Conservation (phyloP, 2,797 vertebrate species). For the Manis crassicaudata region DNA sequence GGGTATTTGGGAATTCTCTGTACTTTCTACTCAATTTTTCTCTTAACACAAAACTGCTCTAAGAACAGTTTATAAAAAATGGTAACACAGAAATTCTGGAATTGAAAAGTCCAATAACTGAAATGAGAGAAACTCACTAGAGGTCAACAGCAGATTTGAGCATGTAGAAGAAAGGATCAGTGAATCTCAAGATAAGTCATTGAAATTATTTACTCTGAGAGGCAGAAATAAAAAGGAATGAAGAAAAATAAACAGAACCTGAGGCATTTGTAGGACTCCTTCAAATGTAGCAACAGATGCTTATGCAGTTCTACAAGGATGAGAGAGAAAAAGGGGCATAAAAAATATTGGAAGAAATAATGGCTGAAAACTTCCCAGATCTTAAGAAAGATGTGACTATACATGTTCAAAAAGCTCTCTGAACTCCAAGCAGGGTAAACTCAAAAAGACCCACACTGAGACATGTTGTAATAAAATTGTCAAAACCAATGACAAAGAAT, state of each 20-base stretch:
- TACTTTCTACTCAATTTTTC: neutral
- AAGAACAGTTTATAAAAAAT: neutral
- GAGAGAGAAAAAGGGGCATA: neutral
- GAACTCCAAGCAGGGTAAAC: neutral
- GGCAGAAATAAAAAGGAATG: neutral
- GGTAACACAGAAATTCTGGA: conserved; percentile 5
- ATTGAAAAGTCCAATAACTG: neutral
- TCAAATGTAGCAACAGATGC: neutral
- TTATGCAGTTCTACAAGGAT: neutral
- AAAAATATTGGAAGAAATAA: neutral
- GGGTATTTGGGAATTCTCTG: neutral
- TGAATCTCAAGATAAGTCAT: neutral
- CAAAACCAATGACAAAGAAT: neutral
- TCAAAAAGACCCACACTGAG: neutral
- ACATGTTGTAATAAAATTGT: neutral
- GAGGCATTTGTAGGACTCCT: neutral
- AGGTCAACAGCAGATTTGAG: neutral
- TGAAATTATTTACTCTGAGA: neutral
- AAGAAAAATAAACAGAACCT: neutral
- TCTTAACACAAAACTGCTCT: neutral
- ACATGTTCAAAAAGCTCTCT: neutral
- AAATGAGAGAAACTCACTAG: neutral
- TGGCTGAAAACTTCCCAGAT: neutral
- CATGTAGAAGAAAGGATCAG: neutral
- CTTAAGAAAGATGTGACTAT: neutral